Percentiles rank a stretch among this genome's conserved stretches.
Conservation (phyloP, 2,888 invertebrate genomes). For the Timema cristinae region DNA sequence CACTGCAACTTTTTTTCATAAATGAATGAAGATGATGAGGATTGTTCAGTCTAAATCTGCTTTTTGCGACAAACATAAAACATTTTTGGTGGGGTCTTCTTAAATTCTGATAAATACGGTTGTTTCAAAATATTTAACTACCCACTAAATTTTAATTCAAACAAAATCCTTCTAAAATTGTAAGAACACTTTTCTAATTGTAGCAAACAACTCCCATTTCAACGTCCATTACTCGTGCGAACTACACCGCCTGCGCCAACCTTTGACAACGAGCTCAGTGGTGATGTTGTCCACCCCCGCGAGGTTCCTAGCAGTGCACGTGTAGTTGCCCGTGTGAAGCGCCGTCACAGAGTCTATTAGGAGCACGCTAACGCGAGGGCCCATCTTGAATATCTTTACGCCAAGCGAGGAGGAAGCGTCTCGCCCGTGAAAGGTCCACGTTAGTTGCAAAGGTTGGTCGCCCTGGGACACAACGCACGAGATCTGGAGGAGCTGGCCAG, state of each 20-base stretch:
- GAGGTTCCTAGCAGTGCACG: slow-evolving; percentile 60
- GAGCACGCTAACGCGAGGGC: slow-evolving; percentile 56
- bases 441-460: slow-evolving; percentile 71
- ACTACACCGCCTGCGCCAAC: slow-evolving; percentile 40
- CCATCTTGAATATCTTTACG: slow-evolving; percentile 47
- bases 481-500: slow-evolving; percentile 69
- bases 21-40: no score
- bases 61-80: no score
- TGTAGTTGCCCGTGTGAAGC: slow-evolving; percentile 62
- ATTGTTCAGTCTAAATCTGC: no score
- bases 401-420: slow-evolving; percentile 41
- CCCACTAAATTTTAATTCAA: no score
- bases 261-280: slow-evolving; percentile 62
- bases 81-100: no score
- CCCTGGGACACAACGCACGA: slow-evolving; percentile 62
- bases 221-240: no score
- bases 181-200: no score
- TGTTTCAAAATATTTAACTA: no score
- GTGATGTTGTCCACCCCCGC: slow-evolving; percentile 59
- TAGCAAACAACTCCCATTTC: no score
- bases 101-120: no score
- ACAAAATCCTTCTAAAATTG: no score
- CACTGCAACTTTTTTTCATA: no score
- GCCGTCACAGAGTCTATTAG: slow-evolving; percentile 62
- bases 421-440: slow-evolving; percentile 65